Conservation (phyloP, 2,888 invertebrate species). For the Ectemnius continuus region DNA sequence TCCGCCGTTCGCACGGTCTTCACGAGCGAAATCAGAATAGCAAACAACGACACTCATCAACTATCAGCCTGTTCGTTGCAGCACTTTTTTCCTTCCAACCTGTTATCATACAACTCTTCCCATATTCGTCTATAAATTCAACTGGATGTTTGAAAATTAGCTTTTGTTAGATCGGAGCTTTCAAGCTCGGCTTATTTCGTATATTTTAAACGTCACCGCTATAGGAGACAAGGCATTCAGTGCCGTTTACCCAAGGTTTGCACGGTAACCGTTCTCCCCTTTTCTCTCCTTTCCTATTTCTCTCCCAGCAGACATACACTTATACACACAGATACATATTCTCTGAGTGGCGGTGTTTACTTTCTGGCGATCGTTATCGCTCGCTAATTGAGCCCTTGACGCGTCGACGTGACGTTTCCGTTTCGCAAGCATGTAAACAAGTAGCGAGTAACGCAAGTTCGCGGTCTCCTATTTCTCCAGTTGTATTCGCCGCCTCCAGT, state of each 20-base stretch:
- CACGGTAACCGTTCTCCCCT: neutral
- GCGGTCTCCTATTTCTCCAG: neutral
- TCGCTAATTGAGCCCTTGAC: conserved; percentile 70
- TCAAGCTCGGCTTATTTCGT: conserved; percentile 20
- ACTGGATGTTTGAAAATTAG: no score
- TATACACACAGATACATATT: no score
- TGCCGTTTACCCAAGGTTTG: conserved; percentile 35
- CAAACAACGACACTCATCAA: no score
- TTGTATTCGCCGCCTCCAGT: conserved; percentile 2
- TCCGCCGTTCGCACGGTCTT: no score
- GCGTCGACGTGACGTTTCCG: conserved; percentile 43
- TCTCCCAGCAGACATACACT: no score
- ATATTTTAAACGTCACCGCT: conserved; percentile 17
- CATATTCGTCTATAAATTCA: no score
- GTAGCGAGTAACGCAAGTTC: conserved; percentile 24
- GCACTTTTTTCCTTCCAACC: no score
- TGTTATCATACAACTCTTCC: no score
- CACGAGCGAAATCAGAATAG: no score
- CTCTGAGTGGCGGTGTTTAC: conserved; percentile 53
- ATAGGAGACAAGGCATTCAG: conserved; percentile 49
- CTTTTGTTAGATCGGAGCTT: no score
- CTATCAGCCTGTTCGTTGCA: no score
- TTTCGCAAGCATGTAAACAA: conserved; percentile 26
- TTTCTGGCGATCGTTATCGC: conserved; percentile 68
- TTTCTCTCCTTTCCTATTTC: no score